Base-by-base conservation (phyloP, 2,113 vertebrate species). In the Pao palembangensis region DNA sequence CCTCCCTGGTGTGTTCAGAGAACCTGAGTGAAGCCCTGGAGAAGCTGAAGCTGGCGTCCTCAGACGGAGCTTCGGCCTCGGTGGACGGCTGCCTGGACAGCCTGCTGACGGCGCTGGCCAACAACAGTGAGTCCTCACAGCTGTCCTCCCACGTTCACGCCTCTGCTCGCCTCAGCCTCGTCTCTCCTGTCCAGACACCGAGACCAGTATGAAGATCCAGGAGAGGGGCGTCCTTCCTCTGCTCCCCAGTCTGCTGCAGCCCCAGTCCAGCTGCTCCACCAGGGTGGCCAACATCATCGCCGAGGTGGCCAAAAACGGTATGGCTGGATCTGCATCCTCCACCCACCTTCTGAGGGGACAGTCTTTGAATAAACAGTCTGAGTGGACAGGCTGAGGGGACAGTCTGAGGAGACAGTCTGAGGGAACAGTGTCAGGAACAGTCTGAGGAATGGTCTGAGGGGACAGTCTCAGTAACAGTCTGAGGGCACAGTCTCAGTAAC, bases 241-340 rank as follows among this genome's bases (percentile, higher is more conserved):
- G 75, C 93, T 99, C 25, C 92, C 93, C 12, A 83, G 73, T 75
- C 88, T 98, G 55, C 88, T 99, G 69, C 90, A 38, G 71, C 92
- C 93, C 63, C 93, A 94, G 70, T 94, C 93, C 67, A 92, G 94
- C 68, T 95, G 92, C 85, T 91, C 93, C 79, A 92, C 95, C 49
- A 98, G 95, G 96, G 93, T 97, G 85, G 96, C 96, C 90, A 97
- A 98, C 92, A 67, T 99, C 91, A 95, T 98, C 85, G 97, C 97
- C 57, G 97, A 99, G 91, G 83, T 98, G 90, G 97, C 97, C 85
- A 98, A 98, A 95, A 99, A 98, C 82, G 97, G 97, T 99, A 91
- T 93, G 94, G 52, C 67, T 70, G 21, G 2, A 1, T 53, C 54
- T 68, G 8, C 17, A 23, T 41, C n/a, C 2, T 51, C 79, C 43